A percentile compares a stretch with the other conserved stretches of the same genome.
These are phyloP conservation scores for Nasonia giraulti DNA, from an alignment of 1,140 invertebrate genomes.

Conservation along the genomic window DNA sequence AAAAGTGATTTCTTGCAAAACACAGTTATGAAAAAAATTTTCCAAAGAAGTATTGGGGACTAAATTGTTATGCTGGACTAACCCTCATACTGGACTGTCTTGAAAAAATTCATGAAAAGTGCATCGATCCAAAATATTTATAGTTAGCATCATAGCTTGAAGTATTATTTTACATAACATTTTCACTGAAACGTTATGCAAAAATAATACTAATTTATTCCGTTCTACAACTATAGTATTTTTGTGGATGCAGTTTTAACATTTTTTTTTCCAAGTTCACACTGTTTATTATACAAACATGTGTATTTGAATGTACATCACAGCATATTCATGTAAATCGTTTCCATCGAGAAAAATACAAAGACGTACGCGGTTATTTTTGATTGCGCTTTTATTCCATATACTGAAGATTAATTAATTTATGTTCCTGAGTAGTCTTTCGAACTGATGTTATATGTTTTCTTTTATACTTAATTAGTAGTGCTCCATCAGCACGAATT, in stretches of 20 bases:
- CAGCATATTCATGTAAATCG: constrained; percentile 45
- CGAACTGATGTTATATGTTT: constrained; percentile 29
- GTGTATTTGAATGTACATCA: constrained; percentile 26
- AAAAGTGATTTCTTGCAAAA: no score
- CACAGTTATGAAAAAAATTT: not conserved
- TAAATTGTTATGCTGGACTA: not conserved
- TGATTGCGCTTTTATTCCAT: constrained; percentile 18
- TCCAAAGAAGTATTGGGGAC: not conserved
- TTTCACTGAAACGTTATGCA: constrained; percentile 9
- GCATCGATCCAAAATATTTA: constrained; percentile 12
- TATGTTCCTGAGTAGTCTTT: constrained; percentile 43
- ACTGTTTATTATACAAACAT: constrained; percentile 35
- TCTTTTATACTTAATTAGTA: constrained; percentile 23
- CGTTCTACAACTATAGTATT: not conserved
- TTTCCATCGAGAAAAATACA: constrained; percentile 43
- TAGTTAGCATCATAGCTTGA: constrained; percentile 1
- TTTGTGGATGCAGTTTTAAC: constrained; percentile 30
- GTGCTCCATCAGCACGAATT: not conserved
- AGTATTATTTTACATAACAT: constrained; percentile 23
- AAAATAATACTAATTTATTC: constrained; percentile 23
- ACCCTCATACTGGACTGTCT: not conserved
- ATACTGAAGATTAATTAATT: constrained; percentile 29
- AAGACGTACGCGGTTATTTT: constrained; percentile 40
- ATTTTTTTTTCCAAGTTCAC: constrained; percentile 19
- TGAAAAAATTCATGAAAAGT: constrained; percentile 2